Evolutionary conservation across 2,888 invertebrate genomes (phyloP), one percentile per base, ranked within the genome.

Genomic region (Sisyra terminalis): DNA sequence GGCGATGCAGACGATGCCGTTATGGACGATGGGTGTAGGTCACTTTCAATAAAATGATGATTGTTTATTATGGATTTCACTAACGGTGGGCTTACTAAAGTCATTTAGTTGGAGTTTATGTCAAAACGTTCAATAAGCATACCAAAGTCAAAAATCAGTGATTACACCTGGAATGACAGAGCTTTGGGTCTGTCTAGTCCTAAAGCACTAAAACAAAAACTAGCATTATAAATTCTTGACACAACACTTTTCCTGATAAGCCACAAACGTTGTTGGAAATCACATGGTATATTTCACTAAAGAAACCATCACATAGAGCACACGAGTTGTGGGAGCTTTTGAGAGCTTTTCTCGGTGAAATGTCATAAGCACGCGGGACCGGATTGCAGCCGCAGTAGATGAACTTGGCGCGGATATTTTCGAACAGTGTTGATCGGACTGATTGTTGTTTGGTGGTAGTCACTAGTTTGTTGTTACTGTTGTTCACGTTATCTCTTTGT

Each of bases 401-500:
- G 15, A 30, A 30, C 30, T 15, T 13, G 15, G 15, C 40, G 40
- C 15, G 38, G 15, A 17, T 18, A 17, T 10, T 38, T 17, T 38
- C 16, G 16, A 24, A 38, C 15, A 38, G 13, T 24, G 15, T 24
- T 7, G 17, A 38, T 18, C 11, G 9, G 14, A 35, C 35, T 42
- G 60, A 57, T 61, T 59, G 61, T 61, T 60, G 58, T 40, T 29
- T 30, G 14, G 18, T 39, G 16, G 60, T 57, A 54, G 57, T 57
- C 57, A 56, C 57, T 57, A 55, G 59, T 60, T 60, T 58, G 61
- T 60, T 61, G 61, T 59, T 59, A 57, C 59, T 57, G 61, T 60
- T 61, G 61, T 59, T 59, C 57, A 59, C 57, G 60, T 58, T 55
- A 58, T 57, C 39, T 16, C 35, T 43, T 43, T 43, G 38, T 64